phyloP scores from a whole-genome alignment of 2,113 vertebrate genomes.

The Athene noctua region DNA sequence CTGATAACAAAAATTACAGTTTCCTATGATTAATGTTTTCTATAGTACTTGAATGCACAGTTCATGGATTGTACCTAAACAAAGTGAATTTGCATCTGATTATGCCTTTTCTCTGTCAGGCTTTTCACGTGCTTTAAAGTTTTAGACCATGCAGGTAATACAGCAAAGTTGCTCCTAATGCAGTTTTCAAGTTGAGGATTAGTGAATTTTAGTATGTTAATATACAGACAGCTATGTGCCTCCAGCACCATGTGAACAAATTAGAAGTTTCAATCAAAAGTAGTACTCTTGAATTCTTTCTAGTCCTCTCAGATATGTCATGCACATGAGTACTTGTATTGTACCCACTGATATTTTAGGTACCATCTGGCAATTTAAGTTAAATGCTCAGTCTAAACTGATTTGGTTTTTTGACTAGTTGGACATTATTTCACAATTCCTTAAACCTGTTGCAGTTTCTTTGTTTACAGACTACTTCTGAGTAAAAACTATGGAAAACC shows the following conservation, averaged over 20 bases:
- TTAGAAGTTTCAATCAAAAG: neutral
- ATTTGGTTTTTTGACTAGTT: neutral
- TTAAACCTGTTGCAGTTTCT: slow-evolving; percentile 29
- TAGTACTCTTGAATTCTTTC: neutral
- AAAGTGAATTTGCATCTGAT: slow-evolving; percentile 79
- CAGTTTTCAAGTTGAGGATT: neutral
- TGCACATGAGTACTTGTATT: neutral
- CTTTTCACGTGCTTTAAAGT: slow-evolving; percentile 25
- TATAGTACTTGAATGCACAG: slow-evolving; percentile 64
- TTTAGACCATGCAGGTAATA: neutral
- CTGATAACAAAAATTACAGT: slow-evolving; percentile 92
- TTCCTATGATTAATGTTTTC: slow-evolving; percentile 83
- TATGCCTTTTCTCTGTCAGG: slow-evolving; percentile 33
- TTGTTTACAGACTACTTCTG: neutral
- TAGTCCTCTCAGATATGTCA: neutral
- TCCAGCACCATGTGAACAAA: neutral
- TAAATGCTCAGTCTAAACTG: neutral
- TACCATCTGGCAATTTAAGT: neutral
- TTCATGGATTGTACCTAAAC: slow-evolving; percentile 72
- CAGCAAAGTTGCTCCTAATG: slow-evolving; percentile 16
- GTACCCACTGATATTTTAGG: neutral
- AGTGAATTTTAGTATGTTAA: neutral
- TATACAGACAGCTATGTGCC: neutral
- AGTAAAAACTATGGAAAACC: neutral
- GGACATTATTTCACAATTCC: neutral